Conservation (phyloP, 2,113 vertebrate species). For the Leptobrachium ailaonicum region DNA sequence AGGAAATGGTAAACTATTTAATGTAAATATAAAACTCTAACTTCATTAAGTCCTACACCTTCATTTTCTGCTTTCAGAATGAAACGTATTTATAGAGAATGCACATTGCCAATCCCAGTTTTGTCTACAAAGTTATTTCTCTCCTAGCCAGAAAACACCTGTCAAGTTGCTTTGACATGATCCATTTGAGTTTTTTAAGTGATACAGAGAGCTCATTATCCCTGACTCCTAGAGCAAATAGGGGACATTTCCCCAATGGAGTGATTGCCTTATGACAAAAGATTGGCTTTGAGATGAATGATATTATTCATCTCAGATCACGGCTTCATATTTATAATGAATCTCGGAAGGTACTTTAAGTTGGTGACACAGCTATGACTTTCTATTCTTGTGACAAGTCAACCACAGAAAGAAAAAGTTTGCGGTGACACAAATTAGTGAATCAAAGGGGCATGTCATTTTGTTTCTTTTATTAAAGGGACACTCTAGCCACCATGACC, state of each 20-base stretch:
- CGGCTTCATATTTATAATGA: background rate
- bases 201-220: background rate
- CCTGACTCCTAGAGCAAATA: background rate
- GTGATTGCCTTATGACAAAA: background rate
- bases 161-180: background rate
- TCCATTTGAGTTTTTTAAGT: background rate
- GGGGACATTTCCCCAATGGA: background rate
- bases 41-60: too few species aligned
- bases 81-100: too few species aligned
- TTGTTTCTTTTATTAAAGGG: too few species aligned
- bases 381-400: background rate
- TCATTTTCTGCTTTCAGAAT: too few species aligned
- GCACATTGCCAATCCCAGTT: background rate
- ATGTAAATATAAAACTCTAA: too few species aligned
- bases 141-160: background rate
- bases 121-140: background rate
- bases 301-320: background rate
- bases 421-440: background rate
- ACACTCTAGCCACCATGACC: too few species aligned
- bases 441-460: too few species aligned
- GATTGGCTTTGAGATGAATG: background rate
- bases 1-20: too few species aligned
- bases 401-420: background rate
- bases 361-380: background rate
- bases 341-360: background rate